Conservation (phyloP, 2,113 vertebrate genomes). For the Trichechus manatus region DNA sequence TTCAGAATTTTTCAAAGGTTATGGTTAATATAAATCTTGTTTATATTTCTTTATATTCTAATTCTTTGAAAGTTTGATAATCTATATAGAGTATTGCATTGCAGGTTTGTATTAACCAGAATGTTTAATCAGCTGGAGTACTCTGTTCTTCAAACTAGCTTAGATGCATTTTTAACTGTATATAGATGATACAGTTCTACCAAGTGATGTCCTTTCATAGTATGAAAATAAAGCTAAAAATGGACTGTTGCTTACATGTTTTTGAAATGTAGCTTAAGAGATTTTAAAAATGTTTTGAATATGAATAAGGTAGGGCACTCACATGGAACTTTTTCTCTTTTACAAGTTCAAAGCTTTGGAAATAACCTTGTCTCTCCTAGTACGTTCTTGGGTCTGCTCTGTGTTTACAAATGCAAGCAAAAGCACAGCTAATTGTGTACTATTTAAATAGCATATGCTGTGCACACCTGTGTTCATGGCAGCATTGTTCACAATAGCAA, state of each 20-base stretch:
- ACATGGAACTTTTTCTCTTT: neutral
- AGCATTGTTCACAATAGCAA: no score
- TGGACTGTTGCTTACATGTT: neutral
- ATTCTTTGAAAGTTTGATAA: constrained; percentile 19
- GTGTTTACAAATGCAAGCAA: neutral
- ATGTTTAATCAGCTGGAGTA: neutral
- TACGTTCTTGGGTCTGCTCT: neutral
- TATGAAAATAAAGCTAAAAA: constrained; percentile 17
- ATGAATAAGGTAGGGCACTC: neutral
- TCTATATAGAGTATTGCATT: neutral
- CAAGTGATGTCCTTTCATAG: neutral
- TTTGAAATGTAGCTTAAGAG: neutral
- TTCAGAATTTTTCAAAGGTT: constrained; percentile 7
- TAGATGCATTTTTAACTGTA: neutral
- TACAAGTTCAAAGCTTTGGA: neutral
- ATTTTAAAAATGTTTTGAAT: neutral
- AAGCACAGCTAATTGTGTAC: neutral
- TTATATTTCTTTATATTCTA: constrained; percentile 20
- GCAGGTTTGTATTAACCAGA: neutral
- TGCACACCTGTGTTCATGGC: no score
- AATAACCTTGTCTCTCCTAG: neutral
- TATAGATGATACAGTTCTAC: neutral
- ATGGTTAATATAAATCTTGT: neutral
- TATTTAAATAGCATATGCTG: neutral
- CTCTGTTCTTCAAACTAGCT: constrained; percentile 4